Conservation (phyloP, 2,113 vertebrate genomes). For the Panthera tigris region DNA sequence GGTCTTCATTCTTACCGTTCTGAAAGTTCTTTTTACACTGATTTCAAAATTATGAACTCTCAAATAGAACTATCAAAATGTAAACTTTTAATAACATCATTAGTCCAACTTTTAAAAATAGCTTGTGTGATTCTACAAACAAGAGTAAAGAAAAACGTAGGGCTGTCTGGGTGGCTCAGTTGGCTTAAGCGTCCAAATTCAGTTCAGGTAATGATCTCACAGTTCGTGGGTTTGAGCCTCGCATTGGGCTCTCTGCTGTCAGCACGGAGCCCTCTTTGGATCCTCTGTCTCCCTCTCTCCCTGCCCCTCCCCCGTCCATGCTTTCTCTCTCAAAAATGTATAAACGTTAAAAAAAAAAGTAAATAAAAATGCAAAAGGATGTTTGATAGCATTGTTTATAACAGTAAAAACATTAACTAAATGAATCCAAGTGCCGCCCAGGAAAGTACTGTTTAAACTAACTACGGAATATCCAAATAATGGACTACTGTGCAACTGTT, state of each 20-base stretch:
- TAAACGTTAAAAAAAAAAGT: background rate
- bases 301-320: too few relatives aligned
- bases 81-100: background rate
- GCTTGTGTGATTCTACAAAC: background rate
- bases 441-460: background rate
- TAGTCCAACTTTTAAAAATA: slow-evolving; percentile 24
- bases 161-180: too few relatives aligned
- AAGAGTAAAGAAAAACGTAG: slow-evolving; percentile 28
- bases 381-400: background rate
- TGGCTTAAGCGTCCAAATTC: too few relatives aligned
- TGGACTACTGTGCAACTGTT: background rate
- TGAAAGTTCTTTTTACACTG: background rate
- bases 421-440: background rate
- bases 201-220: too few relatives aligned
- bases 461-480: background rate
- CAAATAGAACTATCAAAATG: background rate
- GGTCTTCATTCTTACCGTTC: slow-evolving; percentile 10
- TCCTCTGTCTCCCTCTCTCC: too few relatives aligned
- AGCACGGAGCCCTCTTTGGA: too few relatives aligned
- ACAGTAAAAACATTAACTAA: background rate
- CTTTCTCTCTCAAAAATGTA: too few relatives aligned
- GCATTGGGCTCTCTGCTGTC: too few relatives aligned
- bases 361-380: slow-evolving; percentile 39
- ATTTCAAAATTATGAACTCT: background rate
- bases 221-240: too few relatives aligned